phyloP scores from a whole-genome alignment of 2,113 vertebrate species.

The Cavia porcellus region DNA sequence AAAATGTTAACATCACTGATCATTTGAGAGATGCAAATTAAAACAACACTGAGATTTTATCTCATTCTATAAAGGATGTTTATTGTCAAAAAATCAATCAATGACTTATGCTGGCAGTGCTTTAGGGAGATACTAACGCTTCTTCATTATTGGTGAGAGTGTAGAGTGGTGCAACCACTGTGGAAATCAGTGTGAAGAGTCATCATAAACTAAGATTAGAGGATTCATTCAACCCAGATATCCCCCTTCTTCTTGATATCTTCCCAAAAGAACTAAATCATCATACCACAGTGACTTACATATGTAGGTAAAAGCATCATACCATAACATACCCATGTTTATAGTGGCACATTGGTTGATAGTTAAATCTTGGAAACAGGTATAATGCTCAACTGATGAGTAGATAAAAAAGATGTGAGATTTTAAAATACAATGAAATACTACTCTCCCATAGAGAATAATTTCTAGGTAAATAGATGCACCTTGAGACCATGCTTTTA shows the following conservation, averaged over 20 bases:
- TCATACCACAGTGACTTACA: background rate
- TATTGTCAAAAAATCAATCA: background rate
- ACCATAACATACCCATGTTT: background rate
- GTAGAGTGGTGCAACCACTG: background rate
- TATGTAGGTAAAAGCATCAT: too few species aligned
- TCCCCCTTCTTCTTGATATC: background rate
- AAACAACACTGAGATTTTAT: background rate
- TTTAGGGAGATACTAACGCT: background rate
- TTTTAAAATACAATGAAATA: background rate
- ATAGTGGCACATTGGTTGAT: background rate
- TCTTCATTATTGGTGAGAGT: background rate
- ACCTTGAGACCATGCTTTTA: background rate
- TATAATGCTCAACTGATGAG: background rate
- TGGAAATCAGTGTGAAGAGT: background rate
- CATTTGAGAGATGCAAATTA: background rate
- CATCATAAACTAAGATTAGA: background rate
- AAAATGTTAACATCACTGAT: background rate
- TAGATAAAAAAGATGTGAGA: background rate
- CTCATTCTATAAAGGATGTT: background rate
- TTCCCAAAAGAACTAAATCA: background rate
- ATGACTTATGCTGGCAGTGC: background rate
- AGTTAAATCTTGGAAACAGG: background rate
- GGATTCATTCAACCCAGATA: background rate
- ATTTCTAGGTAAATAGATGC: background rate
- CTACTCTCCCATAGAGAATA: background rate